Evolutionary conservation across 2,888 invertebrate genomes (phyloP).

Genomic region (Panzeria rudis): DNA sequence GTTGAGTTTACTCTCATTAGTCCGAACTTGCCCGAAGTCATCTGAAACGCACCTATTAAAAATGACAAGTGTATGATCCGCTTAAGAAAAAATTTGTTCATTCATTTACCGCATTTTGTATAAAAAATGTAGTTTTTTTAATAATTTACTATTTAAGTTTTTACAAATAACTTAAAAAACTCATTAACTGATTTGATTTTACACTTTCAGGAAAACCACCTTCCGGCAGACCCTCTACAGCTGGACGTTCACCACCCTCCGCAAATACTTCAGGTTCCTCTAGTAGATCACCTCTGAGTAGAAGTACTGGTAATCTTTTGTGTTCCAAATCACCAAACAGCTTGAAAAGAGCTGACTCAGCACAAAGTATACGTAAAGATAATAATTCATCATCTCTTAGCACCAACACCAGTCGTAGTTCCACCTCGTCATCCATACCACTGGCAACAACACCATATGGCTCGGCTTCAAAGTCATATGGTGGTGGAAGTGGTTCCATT

Average conservation of each 20-base stretch:
- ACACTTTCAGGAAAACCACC: slow-evolving; percentile 86
- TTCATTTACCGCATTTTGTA: no score
- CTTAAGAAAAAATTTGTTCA: no score
- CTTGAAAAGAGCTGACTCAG: slow-evolving; percentile 85
- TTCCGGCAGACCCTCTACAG: slow-evolving; percentile 79
- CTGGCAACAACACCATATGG: slow-evolving; percentile 81
- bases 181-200: background rate
- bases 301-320: slow-evolving; percentile 82
- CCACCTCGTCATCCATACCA: slow-evolving; percentile 83
- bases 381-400: slow-evolving; percentile 77
- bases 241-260: slow-evolving; percentile 78
- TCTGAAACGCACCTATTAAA: no score
- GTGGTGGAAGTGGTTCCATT: slow-evolving; percentile 71
- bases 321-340: slow-evolving; percentile 79
- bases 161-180: background rate
- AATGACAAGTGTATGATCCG: no score
- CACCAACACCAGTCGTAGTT: slow-evolving; percentile 79
- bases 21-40: no score
- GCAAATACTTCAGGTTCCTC: slow-evolving; percentile 77
- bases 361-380: slow-evolving; percentile 84
- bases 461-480: slow-evolving; percentile 75
- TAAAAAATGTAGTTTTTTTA: no score
- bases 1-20: no score
- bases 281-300: slow-evolving; percentile 82
- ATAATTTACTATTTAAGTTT: no score